A percentile compares a stretch with the other conserved stretches of the same genome.
Evolutionary conservation across 2,797 vertebrate species (phyloP).

Genomic region (Pangasius djambal): DNA sequence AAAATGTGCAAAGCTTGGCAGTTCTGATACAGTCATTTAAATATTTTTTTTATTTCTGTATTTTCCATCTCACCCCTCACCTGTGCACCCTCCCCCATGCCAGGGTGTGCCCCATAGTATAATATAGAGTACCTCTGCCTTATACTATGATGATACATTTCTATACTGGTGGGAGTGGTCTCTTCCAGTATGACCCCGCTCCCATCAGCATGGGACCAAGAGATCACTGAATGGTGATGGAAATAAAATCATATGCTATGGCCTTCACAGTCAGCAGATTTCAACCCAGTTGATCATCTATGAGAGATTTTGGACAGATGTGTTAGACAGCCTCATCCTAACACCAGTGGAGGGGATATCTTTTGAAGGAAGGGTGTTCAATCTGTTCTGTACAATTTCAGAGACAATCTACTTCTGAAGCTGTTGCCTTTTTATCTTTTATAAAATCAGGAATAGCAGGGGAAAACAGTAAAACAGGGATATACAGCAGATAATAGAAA

Average conservation of each 20-base stretch:
- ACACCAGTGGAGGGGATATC: too few species aligned
- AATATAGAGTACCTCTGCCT: background rate
- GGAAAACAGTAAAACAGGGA: too few species aligned
- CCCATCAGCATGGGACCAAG: background rate
- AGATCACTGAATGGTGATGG: background rate
- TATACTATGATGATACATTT: background rate
- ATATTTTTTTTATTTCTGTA: background rate
- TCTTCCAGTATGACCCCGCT: background rate
- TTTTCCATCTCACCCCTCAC: background rate
- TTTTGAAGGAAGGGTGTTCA: too few species aligned
- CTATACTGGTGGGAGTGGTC: background rate
- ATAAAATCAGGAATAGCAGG: too few species aligned
- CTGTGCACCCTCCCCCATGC: background rate
- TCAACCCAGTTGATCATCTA: background rate
- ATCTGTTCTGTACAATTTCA: too few species aligned
- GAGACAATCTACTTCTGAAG: too few species aligned
- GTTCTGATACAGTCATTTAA: background rate
- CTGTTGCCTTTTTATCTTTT: too few species aligned
- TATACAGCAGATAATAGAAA: too few species aligned
- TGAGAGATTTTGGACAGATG: background rate
- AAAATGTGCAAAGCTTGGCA: background rate
- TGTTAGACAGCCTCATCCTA: background rate
- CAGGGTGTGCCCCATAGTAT: background rate
- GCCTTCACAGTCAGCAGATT: background rate
- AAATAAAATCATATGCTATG: background rate